phyloP scores from a whole-genome alignment of 2,113 vertebrate species.

The Notothenia rossii region DNA sequence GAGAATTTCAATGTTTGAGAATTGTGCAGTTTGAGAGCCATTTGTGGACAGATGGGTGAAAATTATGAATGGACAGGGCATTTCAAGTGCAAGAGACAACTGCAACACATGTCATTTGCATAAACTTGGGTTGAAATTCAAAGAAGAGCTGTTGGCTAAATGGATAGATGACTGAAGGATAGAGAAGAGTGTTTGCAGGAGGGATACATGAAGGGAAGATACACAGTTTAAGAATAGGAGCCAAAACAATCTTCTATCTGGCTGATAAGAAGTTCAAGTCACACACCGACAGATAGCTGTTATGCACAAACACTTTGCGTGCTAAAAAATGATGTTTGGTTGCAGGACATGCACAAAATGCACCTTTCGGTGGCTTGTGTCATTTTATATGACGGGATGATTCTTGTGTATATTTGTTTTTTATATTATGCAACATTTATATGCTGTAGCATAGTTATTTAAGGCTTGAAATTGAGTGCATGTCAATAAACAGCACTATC shows the following conservation, averaged over 20 bases:
- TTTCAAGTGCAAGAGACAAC: not conserved
- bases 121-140: slow-evolving; percentile 17
- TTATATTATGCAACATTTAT: too few species aligned
- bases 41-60: slow-evolving; percentile 49
- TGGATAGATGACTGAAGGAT: not conserved
- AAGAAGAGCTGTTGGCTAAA: not conserved
- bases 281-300: not conserved
- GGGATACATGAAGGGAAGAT: not conserved
- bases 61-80: slow-evolving; percentile 14
- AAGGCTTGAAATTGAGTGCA: not conserved
- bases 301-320: not conserved
- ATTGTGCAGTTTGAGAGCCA: not conserved
- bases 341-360: slow-evolving; percentile 10
- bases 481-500: too few species aligned
- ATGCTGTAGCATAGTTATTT: not conserved
- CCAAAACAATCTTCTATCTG: not conserved
- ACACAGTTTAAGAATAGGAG: not conserved
- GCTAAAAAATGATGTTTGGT: slow-evolving; percentile 1
- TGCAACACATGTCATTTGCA: slow-evolving; percentile 30
- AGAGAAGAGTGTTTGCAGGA: not conserved
- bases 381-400: not conserved
- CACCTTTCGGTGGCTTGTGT: not conserved
- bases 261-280: not conserved
- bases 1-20: slow-evolving; percentile 23
- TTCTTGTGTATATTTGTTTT: too few species aligned